phyloP scores from a whole-genome alignment of 2,797 vertebrate species.

The Pogonophryne albipinna region DNA sequence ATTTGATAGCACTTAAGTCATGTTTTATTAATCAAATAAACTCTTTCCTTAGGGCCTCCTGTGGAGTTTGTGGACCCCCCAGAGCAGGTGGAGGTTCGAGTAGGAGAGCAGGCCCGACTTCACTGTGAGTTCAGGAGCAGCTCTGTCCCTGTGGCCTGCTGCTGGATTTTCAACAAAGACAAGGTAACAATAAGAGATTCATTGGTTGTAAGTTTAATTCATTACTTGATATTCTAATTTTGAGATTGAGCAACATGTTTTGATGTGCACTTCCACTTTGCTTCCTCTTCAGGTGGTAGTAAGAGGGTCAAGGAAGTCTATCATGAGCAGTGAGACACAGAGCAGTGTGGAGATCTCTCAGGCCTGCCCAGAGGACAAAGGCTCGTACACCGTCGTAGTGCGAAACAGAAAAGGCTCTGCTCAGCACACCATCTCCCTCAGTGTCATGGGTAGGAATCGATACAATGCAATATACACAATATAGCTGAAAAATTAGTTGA shows the following conservation, averaged over 20 bases:
- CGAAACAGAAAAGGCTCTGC: constrained; percentile 69
- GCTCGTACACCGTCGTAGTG: constrained; percentile 80
- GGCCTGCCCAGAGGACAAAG: constrained; percentile 68
- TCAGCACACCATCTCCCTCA: constrained; percentile 75
- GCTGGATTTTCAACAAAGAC: constrained; percentile 86
- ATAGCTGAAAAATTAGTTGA: too few species aligned
- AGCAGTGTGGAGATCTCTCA: constrained; percentile 72
- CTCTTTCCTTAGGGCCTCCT: constrained; percentile 58
- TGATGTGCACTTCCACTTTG: not conserved
- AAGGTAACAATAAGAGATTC: constrained; percentile 68
- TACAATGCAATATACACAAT: too few species aligned
- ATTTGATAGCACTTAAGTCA: not conserved
- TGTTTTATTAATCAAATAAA: not conserved
- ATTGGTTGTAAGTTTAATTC: not conserved
- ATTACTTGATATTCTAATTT: not conserved
- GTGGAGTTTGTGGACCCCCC: constrained; percentile 78
- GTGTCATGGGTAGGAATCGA: constrained; percentile 73
- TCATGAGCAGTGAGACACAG: constrained; percentile 58
- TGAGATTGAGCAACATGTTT: not conserved
- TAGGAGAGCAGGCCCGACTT: constrained; percentile 75
- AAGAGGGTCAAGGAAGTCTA: constrained; percentile 42
- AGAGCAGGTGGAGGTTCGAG: constrained; percentile 77
- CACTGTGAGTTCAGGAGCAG: constrained; percentile 78
- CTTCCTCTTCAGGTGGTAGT: constrained; percentile 67
- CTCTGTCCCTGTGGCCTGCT: constrained; percentile 82